Evolutionary conservation across 1,140 invertebrate genomes (phyloP).

Genomic region (Araneus ventricosus): DNA sequence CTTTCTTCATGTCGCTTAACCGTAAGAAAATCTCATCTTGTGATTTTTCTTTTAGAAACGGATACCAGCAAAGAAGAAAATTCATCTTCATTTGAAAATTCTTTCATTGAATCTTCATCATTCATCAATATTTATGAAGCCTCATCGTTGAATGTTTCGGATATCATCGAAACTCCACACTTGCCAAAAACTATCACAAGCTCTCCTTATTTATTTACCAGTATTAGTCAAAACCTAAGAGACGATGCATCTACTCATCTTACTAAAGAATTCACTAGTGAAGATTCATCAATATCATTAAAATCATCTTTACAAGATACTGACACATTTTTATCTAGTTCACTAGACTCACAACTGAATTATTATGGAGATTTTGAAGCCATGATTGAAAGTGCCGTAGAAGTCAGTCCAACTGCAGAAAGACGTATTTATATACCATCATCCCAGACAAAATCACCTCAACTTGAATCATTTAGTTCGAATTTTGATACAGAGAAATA

Average conservation of each 20-base stretch:
- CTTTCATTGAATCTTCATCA: neutral
- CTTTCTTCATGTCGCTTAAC: no score
- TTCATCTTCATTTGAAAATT: neutral
- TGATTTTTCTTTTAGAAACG: neutral
- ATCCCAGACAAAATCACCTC: neutral
- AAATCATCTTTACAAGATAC: slow-evolving; percentile 24
- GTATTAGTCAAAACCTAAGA: neutral
- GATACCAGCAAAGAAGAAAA: neutral
- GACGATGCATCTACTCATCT: neutral
- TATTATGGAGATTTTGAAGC: neutral
- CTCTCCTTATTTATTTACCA: slow-evolving; percentile 12
- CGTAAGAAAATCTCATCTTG: no score
- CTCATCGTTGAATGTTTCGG: slow-evolving; percentile 9
- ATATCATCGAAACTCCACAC: slow-evolving; percentile 16
- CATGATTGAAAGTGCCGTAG: neutral
- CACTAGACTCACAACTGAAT: neutral
- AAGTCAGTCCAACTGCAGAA: slow-evolving; percentile 30
- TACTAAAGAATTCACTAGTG: neutral
- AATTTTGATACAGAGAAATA: no score
- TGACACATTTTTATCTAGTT: neutral
- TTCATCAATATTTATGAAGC: neutral
- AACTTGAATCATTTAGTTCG: neutral
- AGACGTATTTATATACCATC: slow-evolving; percentile 28
- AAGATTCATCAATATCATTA: slow-evolving; percentile 19
- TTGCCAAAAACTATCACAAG: slow-evolving; percentile 32